Conservation (phyloP, 2,888 invertebrate genomes). For the Lysandra bellargus region DNA sequence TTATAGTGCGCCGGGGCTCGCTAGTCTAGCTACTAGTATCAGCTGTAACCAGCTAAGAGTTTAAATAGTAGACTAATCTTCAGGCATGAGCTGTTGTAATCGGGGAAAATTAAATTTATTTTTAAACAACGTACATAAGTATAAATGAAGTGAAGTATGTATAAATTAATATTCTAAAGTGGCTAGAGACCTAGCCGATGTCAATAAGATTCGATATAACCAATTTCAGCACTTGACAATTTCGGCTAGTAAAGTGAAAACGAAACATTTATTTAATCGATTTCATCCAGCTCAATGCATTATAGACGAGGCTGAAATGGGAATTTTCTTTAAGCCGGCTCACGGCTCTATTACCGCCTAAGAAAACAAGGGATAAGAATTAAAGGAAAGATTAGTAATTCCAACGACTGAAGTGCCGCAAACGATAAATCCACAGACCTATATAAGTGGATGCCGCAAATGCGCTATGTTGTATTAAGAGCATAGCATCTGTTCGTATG, state of each 20-base stretch:
- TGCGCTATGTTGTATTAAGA: not conserved
- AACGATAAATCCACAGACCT: slow-evolving; percentile 61
- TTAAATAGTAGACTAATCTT: too few relatives aligned
- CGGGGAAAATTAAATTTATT: too few relatives aligned
- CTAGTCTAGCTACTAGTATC: too few relatives aligned
- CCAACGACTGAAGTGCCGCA: slow-evolving; percentile 56
- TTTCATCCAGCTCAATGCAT: slow-evolving; percentile 32
- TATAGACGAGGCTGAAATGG: slow-evolving; percentile 36
- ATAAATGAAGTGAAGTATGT: too few relatives aligned
- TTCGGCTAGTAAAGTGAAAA: slow-evolving; percentile 10
- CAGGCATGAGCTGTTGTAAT: too few relatives aligned
- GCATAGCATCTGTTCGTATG: not conserved
- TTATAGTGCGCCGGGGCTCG: too few relatives aligned
- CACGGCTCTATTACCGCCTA: slow-evolving; percentile 36
- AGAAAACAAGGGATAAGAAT: slow-evolving; percentile 40
- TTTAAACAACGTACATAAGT: too few relatives aligned
- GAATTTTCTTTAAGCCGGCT: slow-evolving; percentile 37
- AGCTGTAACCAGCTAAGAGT: too few relatives aligned
- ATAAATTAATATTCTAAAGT: too few relatives aligned
- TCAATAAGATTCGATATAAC: slow-evolving; percentile 6
- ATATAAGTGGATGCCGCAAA: not conserved
- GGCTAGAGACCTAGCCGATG: too few relatives aligned
- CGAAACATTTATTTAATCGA: slow-evolving; percentile 24
- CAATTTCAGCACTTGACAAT: not conserved
- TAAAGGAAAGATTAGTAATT: slow-evolving; percentile 43